phyloP scores from a whole-genome alignment of 2,888 invertebrate species.

The Meiosimyza decipiens region DNA sequence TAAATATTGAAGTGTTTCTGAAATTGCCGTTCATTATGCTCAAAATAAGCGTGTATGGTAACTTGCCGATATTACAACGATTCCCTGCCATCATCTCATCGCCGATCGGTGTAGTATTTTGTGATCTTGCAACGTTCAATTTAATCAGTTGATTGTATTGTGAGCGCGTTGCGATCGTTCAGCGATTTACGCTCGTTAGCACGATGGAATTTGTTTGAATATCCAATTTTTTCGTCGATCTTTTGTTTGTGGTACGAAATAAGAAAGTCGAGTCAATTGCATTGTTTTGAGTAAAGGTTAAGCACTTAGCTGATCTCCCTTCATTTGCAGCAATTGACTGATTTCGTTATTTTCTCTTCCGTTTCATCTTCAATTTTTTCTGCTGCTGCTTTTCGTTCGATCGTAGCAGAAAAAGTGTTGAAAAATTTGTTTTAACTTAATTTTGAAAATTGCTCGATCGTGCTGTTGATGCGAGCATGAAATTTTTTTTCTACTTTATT shows the following conservation, averaged over 20 bases:
- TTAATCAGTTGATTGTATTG: constrained; percentile 58
- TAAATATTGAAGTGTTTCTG: constrained; percentile 62
- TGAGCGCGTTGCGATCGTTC: constrained; percentile 11
- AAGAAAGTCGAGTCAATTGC: constrained; percentile 46
- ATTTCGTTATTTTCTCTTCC: not conserved
- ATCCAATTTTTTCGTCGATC: not conserved
- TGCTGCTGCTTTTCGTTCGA: constrained; percentile 38
- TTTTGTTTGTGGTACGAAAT: not conserved
- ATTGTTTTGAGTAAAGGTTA: constrained; percentile 47
- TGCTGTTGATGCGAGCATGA: constrained; percentile 7
- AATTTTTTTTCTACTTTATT: not conserved
- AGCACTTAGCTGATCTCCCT: constrained; percentile 19
- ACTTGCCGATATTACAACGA: constrained; percentile 17
- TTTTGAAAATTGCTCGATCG: constrained; percentile 49
- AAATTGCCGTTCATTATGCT: constrained; percentile 63
- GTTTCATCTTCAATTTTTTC: constrained; percentile 18
- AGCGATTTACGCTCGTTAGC: constrained; percentile 33
- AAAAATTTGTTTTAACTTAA: constrained; percentile 64
- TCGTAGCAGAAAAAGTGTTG: constrained; percentile 59
- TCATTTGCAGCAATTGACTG: constrained; percentile 23
- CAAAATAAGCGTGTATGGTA: constrained; percentile 44
- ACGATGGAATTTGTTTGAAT: constrained; percentile 26
- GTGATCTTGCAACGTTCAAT: constrained; percentile 57
- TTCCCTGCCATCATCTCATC: constrained; percentile 12
- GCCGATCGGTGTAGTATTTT: constrained; percentile 55